Conservation (phyloP, 2,113 vertebrate species). For the Aythya baeri region DNA sequence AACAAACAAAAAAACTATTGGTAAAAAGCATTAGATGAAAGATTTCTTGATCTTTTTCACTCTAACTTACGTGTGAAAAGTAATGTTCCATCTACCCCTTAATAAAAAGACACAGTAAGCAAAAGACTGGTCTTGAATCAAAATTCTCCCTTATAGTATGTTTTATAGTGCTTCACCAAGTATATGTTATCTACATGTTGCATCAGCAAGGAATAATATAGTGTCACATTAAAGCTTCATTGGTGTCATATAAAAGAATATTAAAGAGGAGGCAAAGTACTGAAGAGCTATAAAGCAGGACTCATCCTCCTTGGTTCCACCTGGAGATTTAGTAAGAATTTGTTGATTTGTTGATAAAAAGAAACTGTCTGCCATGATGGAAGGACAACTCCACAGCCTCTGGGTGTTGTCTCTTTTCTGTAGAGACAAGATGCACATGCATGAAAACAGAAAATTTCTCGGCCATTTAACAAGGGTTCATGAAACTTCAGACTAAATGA, state of each 20-base stretch:
- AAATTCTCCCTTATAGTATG: not conserved
- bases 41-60: slow-evolving; percentile 34
- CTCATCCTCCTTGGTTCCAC: not conserved
- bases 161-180: not conserved
- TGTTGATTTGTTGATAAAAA: not conserved
- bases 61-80: slow-evolving; percentile 25
- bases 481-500: not conserved
- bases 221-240: not conserved
- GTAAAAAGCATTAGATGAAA: slow-evolving; percentile 56
- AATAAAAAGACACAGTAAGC: slow-evolving; percentile 38
- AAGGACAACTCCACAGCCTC: not conserved
- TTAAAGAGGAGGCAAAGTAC: not conserved
- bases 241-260: not conserved
- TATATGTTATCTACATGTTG: not conserved
- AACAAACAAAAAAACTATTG: not conserved
- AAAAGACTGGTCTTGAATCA: slow-evolving; percentile 7
- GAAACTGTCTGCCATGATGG: accelerated
- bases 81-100: slow-evolving; percentile 7
- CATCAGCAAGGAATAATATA: not conserved
- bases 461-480: not conserved
- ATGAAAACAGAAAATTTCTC: not conserved
- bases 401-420: not conserved
- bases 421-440: not conserved
- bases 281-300: not conserved
- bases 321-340: not conserved